Evolutionary conservation across 2,888 invertebrate species (phyloP).

Genomic region (Protophormia terraenovae): DNA sequence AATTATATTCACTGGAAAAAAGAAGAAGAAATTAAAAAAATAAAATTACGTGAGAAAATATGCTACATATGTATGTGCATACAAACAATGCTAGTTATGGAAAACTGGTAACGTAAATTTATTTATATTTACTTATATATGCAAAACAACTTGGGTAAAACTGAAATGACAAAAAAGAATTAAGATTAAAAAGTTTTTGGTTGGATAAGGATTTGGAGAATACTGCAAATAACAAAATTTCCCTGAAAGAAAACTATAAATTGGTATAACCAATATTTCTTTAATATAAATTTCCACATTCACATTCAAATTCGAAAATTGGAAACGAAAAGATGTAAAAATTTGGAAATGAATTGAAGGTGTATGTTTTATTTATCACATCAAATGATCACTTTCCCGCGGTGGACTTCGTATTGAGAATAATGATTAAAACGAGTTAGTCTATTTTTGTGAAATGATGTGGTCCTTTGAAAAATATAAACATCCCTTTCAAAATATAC

Average conservation of each 20-base stretch:
- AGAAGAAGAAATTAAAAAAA: background rate
- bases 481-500: background rate
- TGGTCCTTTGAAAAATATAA: background rate
- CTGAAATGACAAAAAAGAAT: background rate
- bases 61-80: background rate
- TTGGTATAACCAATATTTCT: background rate
- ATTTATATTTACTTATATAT: too few species aligned
- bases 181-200: background rate
- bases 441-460: conserved; percentile 52
- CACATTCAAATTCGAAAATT: background rate
- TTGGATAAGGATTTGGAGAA: conserved; percentile 44
- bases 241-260: background rate
- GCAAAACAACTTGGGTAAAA: too few species aligned
- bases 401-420: conserved; percentile 49
- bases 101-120: too few species aligned
- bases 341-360: background rate
- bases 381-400: conserved; percentile 40
- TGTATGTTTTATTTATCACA: conserved; percentile 9
- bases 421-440: conserved; percentile 38
- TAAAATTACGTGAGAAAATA: background rate
- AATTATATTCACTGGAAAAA: background rate
- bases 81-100: background rate
- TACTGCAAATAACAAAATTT: conserved; percentile 3
- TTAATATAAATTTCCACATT: background rate
- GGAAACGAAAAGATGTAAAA: background rate